These are phyloP conservation scores for Teinopalpus imperialis DNA, from an alignment of 2,888 invertebrate species.

Conservation along the genomic window DNA sequence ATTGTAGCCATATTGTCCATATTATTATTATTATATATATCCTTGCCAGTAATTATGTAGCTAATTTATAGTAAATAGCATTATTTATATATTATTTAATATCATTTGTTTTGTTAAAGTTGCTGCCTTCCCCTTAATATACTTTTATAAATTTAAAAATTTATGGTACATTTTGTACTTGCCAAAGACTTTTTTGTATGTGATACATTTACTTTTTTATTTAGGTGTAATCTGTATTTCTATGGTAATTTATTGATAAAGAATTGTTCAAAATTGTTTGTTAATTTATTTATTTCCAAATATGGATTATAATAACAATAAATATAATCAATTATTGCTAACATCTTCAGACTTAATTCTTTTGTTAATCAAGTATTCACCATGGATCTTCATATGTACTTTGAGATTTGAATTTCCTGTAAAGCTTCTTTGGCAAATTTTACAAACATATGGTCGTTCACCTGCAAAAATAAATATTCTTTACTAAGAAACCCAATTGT, in stretches of 20 bases:
- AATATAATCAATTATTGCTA: background rate
- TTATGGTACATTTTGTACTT: constrained; percentile 62
- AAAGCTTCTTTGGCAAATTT: constrained; percentile 49
- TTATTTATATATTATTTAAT: background rate
- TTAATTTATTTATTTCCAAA: constrained; percentile 21
- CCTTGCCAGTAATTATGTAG: constrained; percentile 15
- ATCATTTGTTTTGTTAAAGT: constrained; percentile 14
- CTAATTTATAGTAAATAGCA: constrained; percentile 6
- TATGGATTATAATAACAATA: background rate
- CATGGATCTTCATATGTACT: constrained; percentile 67
- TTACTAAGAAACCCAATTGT: no score
- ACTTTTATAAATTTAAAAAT: constrained; percentile 37
- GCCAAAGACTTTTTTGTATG: constrained; percentile 80
- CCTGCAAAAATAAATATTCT: no score
- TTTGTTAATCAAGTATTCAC: constrained; percentile 52
- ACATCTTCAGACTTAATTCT: constrained; percentile 26
- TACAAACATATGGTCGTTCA: constrained; percentile 51
- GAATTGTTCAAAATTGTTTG: constrained; percentile 22
- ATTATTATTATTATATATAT: constrained; percentile 4
- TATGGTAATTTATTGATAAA: constrained; percentile 43
- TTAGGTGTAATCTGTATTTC: constrained; percentile 64
- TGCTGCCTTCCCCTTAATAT: constrained; percentile 11
- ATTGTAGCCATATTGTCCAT: background rate
- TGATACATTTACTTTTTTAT: constrained; percentile 75
- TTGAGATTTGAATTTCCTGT: constrained; percentile 45